Base-by-base conservation (phyloP, 2,888 invertebrate genomes). In the Cyclophora punctaria region DNA sequence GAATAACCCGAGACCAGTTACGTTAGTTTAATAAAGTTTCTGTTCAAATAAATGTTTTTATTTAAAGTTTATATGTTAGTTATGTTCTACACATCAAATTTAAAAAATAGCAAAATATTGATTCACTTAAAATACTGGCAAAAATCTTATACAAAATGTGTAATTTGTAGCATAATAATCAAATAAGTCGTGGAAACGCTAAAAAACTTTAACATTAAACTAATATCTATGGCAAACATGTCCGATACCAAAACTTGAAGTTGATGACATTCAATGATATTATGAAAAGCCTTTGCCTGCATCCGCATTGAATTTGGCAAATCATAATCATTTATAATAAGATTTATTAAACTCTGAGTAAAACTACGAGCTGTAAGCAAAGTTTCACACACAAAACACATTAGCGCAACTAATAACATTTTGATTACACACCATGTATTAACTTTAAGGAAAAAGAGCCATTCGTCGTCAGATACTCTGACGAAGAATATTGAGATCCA, bases 151-250 rank as follows among this genome's bases (percentile, higher is more conserved):
- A 72, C 45, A 51, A 80, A 73, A 57, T 78, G 76, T 34, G 71
- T 72, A 41, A 78, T 64, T 64, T 83, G 83, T 52, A 82, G 71
- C 34, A 80, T 72, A 7, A 82, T 69, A 61, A 83, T 78, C 48
- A 81, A 67, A 56, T 78, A 83, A 0, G 81, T 79, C 0, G 81
- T 78, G 20, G 78, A 72, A 2, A 80, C 71, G 52, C 78, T 80
- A 45, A 80, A 69, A 52, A 80, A 81, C 49, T 79, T 80, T 2
- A 81, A 60, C 63, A 80, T 71, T 6, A 83, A 56, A 1, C 75
- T 75, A 35, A 81, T 69, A 51, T 83, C 78, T 2, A 83, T 67
- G 3, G 73, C 63, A 53, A 80, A 76, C 75, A 83, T 75, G 49
- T 78, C 73, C 44, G 73, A 82, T 6, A 76, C 63, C 34, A 57